phyloP scores from a whole-genome alignment of 2,888 invertebrate species.

The Tetheella fluctuosa region DNA sequence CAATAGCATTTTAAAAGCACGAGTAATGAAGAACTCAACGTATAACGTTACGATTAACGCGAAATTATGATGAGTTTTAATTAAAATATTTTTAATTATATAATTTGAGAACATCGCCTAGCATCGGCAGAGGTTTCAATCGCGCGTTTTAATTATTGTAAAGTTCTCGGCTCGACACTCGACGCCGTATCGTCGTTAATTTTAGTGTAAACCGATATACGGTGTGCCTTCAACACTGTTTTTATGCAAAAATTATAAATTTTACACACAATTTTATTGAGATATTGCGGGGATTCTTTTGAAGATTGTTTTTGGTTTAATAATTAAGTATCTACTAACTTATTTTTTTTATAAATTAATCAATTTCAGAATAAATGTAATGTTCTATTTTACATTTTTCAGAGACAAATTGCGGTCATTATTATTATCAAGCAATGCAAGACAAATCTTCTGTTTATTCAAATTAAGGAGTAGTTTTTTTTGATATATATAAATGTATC shows the following conservation, averaged over 20 bases:
- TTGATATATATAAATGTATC: no score
- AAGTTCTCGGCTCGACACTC: constrained; percentile 56
- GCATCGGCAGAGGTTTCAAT: constrained; percentile 56
- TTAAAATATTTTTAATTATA: constrained; percentile 70
- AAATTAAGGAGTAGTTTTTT: no score
- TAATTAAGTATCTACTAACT: no score
- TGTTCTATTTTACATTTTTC: no score
- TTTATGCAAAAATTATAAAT: constrained; percentile 40
- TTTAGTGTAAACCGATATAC: constrained; percentile 59
- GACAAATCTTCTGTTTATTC: no score
- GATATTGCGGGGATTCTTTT: constrained; percentile 17
- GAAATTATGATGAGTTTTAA: constrained; percentile 50
- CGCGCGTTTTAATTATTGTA: constrained; percentile 66
- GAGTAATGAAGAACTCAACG: neutral
- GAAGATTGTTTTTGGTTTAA: neutral
- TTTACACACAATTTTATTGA: constrained; percentile 18
- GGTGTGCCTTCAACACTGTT: constrained; percentile 40
- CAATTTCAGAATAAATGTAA: no score
- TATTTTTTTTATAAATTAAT: no score
- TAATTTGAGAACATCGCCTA: constrained; percentile 62
- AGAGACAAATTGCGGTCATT: no score
- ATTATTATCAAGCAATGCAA: no score
- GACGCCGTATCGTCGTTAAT: constrained; percentile 64
- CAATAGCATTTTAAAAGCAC: neutral
- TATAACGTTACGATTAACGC: constrained; percentile 16